Evolutionary conservation across 2,888 invertebrate genomes (phyloP).

Genomic region (Mimumesa dahlbomi): DNA sequence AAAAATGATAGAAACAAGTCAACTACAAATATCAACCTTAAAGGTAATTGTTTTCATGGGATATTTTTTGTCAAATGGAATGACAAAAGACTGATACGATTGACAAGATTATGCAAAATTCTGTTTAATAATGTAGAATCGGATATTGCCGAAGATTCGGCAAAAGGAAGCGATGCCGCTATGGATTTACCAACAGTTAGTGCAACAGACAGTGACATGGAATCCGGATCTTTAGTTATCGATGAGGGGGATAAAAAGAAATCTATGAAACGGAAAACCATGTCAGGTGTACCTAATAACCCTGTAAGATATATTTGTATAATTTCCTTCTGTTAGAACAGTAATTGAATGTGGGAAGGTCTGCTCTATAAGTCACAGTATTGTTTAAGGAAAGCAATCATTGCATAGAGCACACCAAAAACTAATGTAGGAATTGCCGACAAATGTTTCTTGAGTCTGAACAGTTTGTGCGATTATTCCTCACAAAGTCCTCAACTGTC

Average conservation of each 20-base stretch:
- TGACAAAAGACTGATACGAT: too few species aligned
- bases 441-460: slow-evolving; percentile 79
- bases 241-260: slow-evolving; percentile 78
- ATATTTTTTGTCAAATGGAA: too few species aligned
- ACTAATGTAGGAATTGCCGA: slow-evolving; percentile 80
- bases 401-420: slow-evolving; percentile 70
- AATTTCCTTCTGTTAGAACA: too few species aligned
- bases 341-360: slow-evolving; percentile 24
- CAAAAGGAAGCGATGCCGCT: slow-evolving; percentile 50
- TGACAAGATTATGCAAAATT: not conserved
- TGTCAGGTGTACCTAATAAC: slow-evolving; percentile 61
- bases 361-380: slow-evolving; percentile 16
- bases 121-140: slow-evolving; percentile 11
- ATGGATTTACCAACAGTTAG: slow-evolving; percentile 54
- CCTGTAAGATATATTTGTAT: slow-evolving; percentile 67
- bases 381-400: slow-evolving; percentile 41
- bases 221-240: slow-evolving; percentile 75
- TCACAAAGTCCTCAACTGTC: too few species aligned
- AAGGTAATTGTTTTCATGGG: too few species aligned
- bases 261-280: slow-evolving; percentile 72
- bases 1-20: slow-evolving; percentile 81
- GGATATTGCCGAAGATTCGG: slow-evolving; percentile 52
- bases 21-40: slow-evolving; percentile 54
- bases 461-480: slow-evolving; percentile 82
- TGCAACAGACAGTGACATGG: slow-evolving; percentile 71